Evolutionary conservation across 2,113 vertebrate genomes (phyloP), one percentile per base, ranked within the genome.

Genomic region (Nestor notabilis): DNA sequence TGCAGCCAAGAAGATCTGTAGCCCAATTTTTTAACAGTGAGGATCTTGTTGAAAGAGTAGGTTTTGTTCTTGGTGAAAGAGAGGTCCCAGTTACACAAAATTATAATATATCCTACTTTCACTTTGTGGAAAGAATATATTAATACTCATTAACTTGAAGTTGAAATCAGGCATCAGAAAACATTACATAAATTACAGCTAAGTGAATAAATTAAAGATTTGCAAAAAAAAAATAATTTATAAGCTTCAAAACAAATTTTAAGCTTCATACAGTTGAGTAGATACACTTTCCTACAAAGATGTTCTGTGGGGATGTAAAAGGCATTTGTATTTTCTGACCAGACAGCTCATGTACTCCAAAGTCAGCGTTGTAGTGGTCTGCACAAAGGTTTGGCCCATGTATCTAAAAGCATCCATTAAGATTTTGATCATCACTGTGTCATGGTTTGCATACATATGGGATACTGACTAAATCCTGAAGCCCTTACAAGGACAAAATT

Each of bases 391-490:
- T 77, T 87, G 72, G 41, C n/a, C 63, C 43, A 46, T 12, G 50
- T 71, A 61, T 55, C 64, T 75, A 46, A 65, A 90, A 88, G 78
- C 77, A 75, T 84, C 19, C 23, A n/a, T 21, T 31, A 87, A 95
- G 64, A 52, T 89, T 92, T 75, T 87, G 37, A 77, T 69, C 28
- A 79, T 28, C 29, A 37, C 19, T 66, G 29, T 65, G 35, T 86
- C 71, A 50, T 35, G 83, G 77, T 77, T 77, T 84, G 68, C 82
- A 71, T 64, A 87, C 50, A 29, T 60, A 56, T 43, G 35, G 33
- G 91, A 79, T 50, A 89, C 58, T 77, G 66, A 81, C 63, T 78
- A 95, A 93, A 91, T 74, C 31, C 55, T 90, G 74, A 80, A 94
- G 86, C 79, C 83, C 94, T 96, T 85, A 50, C 8, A 74, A 85